A percentile compares a stretch with the other conserved stretches of the same genome.
phyloP scores from a whole-genome alignment of 2,113 vertebrate species.

The Probosciger aterrimus region DNA sequence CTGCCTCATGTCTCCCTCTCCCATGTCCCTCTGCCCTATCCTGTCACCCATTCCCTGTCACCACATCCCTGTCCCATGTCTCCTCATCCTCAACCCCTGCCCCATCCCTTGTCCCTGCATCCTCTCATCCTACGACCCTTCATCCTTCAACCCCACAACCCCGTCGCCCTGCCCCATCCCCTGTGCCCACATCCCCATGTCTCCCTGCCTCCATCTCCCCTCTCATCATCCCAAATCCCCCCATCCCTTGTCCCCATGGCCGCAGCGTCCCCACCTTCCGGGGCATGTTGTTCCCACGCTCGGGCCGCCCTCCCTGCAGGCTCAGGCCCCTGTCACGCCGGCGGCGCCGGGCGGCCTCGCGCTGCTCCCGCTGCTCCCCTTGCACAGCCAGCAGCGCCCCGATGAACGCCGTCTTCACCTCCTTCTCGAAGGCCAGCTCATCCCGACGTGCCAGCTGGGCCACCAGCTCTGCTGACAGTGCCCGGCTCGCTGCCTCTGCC shows the following conservation, averaged over 20 bases:
- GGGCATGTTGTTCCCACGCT: neutral
- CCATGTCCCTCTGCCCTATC: neutral
- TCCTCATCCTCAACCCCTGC: too few species aligned
- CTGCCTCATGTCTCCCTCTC: neutral
- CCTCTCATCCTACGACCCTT: neutral
- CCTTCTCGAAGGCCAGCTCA: conserved; percentile 47
- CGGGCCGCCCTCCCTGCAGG: neutral
- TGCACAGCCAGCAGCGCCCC: conserved; percentile 50
- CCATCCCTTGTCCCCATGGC: neutral
- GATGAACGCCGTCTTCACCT: conserved; percentile 55
- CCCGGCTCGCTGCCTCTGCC: neutral
- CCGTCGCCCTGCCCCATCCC: neutral
- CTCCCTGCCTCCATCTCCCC: neutral
- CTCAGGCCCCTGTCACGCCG: conserved; percentile 2
- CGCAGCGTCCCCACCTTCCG: neutral
- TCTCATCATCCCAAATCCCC: neutral
- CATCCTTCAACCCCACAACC: too few species aligned
- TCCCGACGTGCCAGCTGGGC: conserved; percentile 22
- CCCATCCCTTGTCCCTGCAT: too few species aligned
- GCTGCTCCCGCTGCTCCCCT: conserved; percentile 29
- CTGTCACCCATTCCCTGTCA: neutral
- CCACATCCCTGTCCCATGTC: too few species aligned
- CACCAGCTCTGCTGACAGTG: conserved; percentile 40
- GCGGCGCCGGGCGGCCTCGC: conserved; percentile 10
- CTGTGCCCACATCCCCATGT: too few species aligned